These are phyloP conservation scores for Excalfactoria chinensis DNA, from an alignment of 2,113 vertebrate species.

Conservation along the genomic window DNA sequence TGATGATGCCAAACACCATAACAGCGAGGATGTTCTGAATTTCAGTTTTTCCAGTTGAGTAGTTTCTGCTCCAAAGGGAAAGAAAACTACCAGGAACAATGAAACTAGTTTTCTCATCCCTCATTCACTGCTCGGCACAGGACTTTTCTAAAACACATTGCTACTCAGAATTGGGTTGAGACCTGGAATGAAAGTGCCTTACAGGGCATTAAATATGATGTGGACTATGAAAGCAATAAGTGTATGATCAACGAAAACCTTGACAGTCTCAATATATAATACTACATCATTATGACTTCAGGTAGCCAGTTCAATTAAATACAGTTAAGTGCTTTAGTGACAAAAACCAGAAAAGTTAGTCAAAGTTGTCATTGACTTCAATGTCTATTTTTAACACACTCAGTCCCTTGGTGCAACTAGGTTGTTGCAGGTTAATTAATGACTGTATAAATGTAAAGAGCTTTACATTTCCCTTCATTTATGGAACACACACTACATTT, in stretches of 20 bases:
- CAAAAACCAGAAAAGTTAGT: constrained; percentile 38
- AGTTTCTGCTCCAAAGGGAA: not conserved
- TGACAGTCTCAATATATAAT: not conserved
- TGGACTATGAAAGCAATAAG: not conserved
- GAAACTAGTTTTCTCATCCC: not conserved
- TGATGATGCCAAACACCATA: not conserved
- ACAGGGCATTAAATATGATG: not conserved
- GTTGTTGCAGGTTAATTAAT: constrained; percentile 59
- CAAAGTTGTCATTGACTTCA: constrained; percentile 35
- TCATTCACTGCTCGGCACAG: not conserved
- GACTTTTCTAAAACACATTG: not conserved
- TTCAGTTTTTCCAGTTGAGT: not conserved
- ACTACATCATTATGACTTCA: constrained; percentile 17
- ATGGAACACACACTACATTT: not conserved
- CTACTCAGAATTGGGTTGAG: not conserved
- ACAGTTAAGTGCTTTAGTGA: constrained; percentile 37
- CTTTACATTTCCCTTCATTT: constrained; percentile 47
- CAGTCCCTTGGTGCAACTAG: constrained; percentile 28
- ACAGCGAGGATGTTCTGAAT: not conserved
- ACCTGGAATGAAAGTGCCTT: not conserved
- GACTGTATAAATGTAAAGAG: constrained; percentile 39
- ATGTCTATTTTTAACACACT: constrained; percentile 52
- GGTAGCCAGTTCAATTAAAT: constrained; percentile 18
- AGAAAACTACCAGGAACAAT: not conserved
- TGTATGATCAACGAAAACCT: not conserved